phyloP scores from a whole-genome alignment of 1,140 invertebrate genomes.

The Trichoplusia ni region DNA sequence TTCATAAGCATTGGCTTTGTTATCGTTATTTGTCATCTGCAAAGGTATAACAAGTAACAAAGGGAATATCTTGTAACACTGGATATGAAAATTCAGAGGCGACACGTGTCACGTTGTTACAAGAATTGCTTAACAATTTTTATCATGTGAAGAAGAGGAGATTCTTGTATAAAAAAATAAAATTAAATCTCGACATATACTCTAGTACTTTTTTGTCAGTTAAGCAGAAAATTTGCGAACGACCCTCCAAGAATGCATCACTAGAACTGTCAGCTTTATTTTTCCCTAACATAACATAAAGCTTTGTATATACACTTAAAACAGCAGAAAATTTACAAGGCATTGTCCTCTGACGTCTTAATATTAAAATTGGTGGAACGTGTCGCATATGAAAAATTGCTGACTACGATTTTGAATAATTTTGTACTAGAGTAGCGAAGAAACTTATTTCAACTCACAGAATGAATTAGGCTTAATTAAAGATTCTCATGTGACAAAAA shows the following conservation, averaged over 20 bases:
- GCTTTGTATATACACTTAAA: slow-evolving; percentile 1
- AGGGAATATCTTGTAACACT: too few species aligned
- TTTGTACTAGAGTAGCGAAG: too few species aligned
- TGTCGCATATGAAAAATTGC: too few species aligned
- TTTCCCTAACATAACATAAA: background rate
- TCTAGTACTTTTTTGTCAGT: slow-evolving; percentile 21
- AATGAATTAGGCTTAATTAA: too few species aligned
- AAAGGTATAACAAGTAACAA: background rate
- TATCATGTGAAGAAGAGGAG: background rate
- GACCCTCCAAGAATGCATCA: slow-evolving; percentile 36
- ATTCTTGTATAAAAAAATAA: slow-evolving; percentile 12
- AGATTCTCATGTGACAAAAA: too few species aligned
- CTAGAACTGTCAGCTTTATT: slow-evolving; percentile 9
- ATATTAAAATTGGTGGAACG: too few species aligned
- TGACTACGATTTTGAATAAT: too few species aligned
- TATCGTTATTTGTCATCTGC: slow-evolving; percentile 32
- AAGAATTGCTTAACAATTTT: background rate
- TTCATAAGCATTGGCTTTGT: slow-evolving; percentile 43
- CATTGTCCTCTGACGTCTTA: too few species aligned
- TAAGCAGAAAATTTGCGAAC: slow-evolving; percentile 40
- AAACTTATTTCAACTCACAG: too few species aligned
- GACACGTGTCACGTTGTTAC: background rate
- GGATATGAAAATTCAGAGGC: too few species aligned
- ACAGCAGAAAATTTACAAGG: too few species aligned
- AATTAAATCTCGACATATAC: slow-evolving; percentile 14